These are phyloP conservation scores for Adelphocoris suturalis DNA, from an alignment of 2,888 invertebrate species.

Conservation along the genomic window DNA sequence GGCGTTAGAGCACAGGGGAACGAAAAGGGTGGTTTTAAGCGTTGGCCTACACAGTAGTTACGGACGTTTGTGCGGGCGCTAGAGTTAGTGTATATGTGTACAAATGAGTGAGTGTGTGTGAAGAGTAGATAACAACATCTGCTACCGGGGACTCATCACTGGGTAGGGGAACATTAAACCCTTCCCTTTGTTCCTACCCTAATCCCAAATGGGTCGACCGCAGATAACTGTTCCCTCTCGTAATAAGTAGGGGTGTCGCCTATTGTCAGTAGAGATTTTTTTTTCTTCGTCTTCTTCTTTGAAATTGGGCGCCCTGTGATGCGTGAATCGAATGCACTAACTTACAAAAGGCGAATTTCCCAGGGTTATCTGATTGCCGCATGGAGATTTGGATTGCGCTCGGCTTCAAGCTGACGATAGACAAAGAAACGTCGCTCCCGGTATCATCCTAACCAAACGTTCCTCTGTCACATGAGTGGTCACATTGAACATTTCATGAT, in stretches of 20 bases:
- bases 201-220: constrained; percentile 31
- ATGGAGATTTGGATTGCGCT: background rate
- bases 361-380: constrained; percentile 16
- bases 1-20: no score
- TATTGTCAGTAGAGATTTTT: background rate
- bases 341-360: background rate
- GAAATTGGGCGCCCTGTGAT: background rate
- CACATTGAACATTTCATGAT: no score
- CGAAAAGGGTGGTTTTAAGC: no score
- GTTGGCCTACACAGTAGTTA: background rate
- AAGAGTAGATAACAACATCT: constrained; percentile 5
- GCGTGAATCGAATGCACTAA: background rate
- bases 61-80: no score
- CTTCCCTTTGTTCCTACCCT: constrained; percentile 12
- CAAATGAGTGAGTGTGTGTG: background rate
- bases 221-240: constrained; percentile 3
- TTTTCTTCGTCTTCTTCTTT: background rate
- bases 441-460: no score
- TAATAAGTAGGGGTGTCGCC: background rate
- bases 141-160: constrained; percentile 23
- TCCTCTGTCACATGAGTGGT: no score
- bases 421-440: no score
- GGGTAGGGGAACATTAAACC: background rate
- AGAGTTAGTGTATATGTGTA: no score
- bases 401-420: background rate